Conservation (phyloP, 2,888 invertebrate genomes). For the Anoplius nigerrimus region DNA sequence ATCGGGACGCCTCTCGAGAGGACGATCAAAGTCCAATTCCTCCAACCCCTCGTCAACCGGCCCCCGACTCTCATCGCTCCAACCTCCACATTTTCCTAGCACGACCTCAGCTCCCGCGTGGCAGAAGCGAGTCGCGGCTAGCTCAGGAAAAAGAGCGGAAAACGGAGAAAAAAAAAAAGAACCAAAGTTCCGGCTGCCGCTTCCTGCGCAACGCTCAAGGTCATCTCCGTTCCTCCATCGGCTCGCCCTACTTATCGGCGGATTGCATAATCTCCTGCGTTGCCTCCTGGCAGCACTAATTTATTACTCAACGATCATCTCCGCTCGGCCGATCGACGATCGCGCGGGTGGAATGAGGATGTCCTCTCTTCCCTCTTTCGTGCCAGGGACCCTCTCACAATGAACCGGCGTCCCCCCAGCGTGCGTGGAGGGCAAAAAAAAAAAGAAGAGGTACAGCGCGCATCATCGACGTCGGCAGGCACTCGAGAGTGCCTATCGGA, state of each 20-base stretch:
- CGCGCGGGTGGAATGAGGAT: slow-evolving; percentile 68
- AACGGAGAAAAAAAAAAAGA: neutral
- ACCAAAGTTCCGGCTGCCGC: neutral
- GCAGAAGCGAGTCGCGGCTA: too few relatives aligned
- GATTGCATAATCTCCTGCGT: slow-evolving; percentile 64
- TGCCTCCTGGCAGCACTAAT: slow-evolving; percentile 68
- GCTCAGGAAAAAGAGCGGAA: too few relatives aligned
- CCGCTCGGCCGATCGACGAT: slow-evolving; percentile 62
- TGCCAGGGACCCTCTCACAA: slow-evolving; percentile 27
- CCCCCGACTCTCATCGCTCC: too few relatives aligned
- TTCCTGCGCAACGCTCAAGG: slow-evolving; percentile 37
- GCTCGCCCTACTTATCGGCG: slow-evolving; percentile 46
- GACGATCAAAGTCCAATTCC: too few relatives aligned
- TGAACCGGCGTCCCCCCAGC: slow-evolving; percentile 30
- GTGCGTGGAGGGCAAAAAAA: slow-evolving; percentile 14
- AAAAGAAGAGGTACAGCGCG: slow-evolving; percentile 25
- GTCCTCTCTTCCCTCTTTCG: slow-evolving; percentile 61
- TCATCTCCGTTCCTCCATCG: slow-evolving; percentile 48
- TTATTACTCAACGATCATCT: slow-evolving; percentile 73
- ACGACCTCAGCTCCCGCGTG: too few relatives aligned
- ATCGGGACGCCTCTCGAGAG: too few relatives aligned
- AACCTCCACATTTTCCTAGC: neutral
- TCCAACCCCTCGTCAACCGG: too few relatives aligned
- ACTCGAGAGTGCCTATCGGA: too few relatives aligned
- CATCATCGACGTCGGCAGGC: neutral